Evolutionary conservation across 2,113 vertebrate species (phyloP).

Genomic region (Sula dactylatra): DNA sequence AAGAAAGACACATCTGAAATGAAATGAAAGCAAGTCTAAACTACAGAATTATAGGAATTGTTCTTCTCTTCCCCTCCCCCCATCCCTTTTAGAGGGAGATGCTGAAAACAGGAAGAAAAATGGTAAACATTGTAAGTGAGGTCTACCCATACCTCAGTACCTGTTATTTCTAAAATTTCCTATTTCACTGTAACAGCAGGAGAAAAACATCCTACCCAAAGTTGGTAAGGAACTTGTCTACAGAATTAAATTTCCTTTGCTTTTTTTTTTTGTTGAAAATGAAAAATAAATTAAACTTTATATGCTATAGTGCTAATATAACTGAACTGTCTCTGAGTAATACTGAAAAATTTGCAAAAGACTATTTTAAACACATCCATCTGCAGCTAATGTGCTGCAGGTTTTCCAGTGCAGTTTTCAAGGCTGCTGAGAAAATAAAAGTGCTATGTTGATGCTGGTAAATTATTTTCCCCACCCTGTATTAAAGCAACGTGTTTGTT

Average conservation of each 20-base stretch:
- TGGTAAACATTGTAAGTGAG: neutral
- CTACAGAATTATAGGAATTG: neutral
- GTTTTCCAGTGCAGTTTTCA: neutral
- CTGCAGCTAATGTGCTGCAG: neutral
- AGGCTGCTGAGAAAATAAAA: neutral
- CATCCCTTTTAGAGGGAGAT: neutral
- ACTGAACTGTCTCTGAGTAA: neutral
- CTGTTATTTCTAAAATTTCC: neutral
- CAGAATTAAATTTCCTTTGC: neutral
- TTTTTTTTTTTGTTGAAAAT: neutral
- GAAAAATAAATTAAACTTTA: neutral
- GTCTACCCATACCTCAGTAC: neutral
- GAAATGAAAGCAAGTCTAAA: neutral
- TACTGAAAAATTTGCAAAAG: neutral
- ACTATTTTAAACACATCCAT: neutral
- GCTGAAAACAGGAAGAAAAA: neutral
- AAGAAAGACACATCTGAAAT: neutral
- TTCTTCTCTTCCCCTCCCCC: neutral
- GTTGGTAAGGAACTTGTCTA: neutral
- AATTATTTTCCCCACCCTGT: neutral
- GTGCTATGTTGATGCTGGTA: neutral
- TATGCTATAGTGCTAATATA: neutral
- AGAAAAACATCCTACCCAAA: rapidly evolving
- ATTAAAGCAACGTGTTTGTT: neutral
- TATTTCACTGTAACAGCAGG: neutral